These are phyloP conservation scores for Gortyna flavago DNA, from an alignment of 2,888 invertebrate genomes.

Conservation along the genomic window DNA sequence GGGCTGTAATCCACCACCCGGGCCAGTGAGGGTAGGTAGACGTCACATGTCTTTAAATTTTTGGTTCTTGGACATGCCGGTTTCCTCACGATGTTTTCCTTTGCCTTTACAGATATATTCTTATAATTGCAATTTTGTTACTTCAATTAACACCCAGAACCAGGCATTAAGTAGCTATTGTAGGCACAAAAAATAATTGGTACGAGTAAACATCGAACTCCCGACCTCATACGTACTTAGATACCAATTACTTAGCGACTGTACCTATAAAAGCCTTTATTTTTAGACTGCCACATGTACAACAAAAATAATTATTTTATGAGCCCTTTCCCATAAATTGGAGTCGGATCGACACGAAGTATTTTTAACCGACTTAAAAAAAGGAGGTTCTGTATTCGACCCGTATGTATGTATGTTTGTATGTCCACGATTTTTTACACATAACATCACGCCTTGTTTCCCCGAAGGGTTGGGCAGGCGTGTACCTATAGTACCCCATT, in stretches of 20 bases:
- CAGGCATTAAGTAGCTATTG: neutral
- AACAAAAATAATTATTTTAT: neutral
- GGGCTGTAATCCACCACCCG: neutral
- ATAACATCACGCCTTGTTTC: too few relatives aligned
- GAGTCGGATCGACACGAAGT: neutral
- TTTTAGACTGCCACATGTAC: neutral
- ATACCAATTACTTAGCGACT: neutral
- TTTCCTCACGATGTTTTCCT: too few relatives aligned
- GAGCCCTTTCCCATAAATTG: too few relatives aligned
- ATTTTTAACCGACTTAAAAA: neutral
- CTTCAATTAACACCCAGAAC: neutral
- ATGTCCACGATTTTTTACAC: neutral
- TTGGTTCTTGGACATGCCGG: too few relatives aligned
- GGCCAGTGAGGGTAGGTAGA: too few relatives aligned
- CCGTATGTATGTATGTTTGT: too few relatives aligned
- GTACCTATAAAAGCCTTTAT: neutral
- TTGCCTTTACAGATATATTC: neutral
- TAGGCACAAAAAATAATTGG: neutral
- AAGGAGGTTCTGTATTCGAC: too few relatives aligned
- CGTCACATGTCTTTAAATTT: too few relatives aligned
- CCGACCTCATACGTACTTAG: neutral
- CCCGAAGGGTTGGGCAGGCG: too few relatives aligned
- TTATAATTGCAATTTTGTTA: neutral
- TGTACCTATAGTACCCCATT: too few relatives aligned
- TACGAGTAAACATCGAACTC: neutral